These are phyloP conservation scores for Cryptocheilus praepositus DNA, from an alignment of 2,888 invertebrate species.

Conservation along the genomic window DNA sequence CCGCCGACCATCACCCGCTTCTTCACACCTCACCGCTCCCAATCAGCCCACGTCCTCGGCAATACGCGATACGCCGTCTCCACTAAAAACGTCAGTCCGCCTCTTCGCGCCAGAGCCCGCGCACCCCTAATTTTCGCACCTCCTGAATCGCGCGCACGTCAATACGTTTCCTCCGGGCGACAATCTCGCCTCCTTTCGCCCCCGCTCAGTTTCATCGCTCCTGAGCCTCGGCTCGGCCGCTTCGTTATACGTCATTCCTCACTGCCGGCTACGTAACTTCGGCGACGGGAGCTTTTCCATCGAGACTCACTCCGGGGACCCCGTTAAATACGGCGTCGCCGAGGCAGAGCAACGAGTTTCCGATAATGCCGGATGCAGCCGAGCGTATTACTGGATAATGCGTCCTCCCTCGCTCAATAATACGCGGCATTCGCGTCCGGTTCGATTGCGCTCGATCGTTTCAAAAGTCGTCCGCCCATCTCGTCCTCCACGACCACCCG, in stretches of 20 bases:
- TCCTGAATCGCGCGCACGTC: too few species aligned
- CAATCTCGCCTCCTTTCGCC: not conserved
- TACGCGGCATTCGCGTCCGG: slow-evolving; percentile 52
- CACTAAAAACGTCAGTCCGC: too few species aligned
- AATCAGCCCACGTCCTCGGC: too few species aligned
- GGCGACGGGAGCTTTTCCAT: slow-evolving; percentile 2
- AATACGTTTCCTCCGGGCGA: too few species aligned
- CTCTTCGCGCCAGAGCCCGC: too few species aligned
- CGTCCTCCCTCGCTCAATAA: slow-evolving; percentile 54
- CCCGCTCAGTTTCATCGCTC: slow-evolving; percentile 1
- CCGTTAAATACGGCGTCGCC: slow-evolving; percentile 50
- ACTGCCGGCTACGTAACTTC: not conserved
- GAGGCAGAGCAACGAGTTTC: slow-evolving; percentile 62
- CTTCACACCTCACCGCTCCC: too few species aligned
- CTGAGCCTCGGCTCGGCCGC: not conserved
- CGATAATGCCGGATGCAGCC: slow-evolving; percentile 66
- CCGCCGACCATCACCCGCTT: too few species aligned
- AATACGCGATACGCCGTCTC: too few species aligned
- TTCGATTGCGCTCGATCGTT: slow-evolving; percentile 58
- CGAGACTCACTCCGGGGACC: slow-evolving; percentile 37
- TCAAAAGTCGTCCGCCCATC: slow-evolving; percentile 34
- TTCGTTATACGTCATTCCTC: slow-evolving; percentile 2
- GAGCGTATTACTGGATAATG: slow-evolving; percentile 67
- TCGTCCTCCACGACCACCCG: slow-evolving; percentile 21
- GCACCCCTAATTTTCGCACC: too few species aligned